phyloP scores from a whole-genome alignment of 2,113 vertebrate species.

The Muntiacus reevesi region DNA sequence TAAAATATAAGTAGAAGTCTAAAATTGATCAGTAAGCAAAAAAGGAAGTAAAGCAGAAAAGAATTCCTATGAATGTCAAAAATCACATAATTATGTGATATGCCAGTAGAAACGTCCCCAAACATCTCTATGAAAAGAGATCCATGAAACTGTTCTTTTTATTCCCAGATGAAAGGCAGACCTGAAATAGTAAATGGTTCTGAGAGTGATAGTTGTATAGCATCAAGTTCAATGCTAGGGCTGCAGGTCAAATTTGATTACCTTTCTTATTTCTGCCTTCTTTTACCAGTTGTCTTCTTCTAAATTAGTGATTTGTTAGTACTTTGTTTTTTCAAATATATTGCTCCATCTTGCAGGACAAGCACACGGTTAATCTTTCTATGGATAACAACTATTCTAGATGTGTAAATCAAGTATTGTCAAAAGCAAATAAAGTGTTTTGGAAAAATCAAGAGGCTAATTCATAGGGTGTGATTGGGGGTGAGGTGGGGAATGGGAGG shows the following conservation, averaged over 20 bases:
- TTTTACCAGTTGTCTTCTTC: neutral
- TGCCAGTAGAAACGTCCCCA: neutral
- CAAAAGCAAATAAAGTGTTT: neutral
- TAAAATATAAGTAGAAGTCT: constrained; percentile 29
- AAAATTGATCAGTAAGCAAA: neutral
- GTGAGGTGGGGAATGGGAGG: too few relatives aligned
- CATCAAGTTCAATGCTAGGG: neutral
- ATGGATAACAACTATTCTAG: neutral
- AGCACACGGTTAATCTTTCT: neutral
- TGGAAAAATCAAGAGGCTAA: neutral
- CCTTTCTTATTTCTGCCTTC: neutral
- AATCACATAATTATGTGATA: neutral
- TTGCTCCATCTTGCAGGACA: neutral
- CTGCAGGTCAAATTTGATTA: neutral
- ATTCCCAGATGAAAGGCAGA: neutral
- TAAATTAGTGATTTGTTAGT: neutral
- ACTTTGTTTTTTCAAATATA: neutral
- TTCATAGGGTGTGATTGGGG: neutral
- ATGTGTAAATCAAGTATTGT: neutral
- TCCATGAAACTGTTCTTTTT: neutral
- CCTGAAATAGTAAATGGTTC: neutral
- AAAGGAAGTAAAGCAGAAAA: neutral
- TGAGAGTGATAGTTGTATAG: neutral
- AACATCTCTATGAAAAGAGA: constrained; percentile 20
- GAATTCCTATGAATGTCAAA: neutral